These are phyloP conservation scores for Ficedula albicollis DNA, from an alignment of 2,797 vertebrate species.

Conservation along the genomic window DNA sequence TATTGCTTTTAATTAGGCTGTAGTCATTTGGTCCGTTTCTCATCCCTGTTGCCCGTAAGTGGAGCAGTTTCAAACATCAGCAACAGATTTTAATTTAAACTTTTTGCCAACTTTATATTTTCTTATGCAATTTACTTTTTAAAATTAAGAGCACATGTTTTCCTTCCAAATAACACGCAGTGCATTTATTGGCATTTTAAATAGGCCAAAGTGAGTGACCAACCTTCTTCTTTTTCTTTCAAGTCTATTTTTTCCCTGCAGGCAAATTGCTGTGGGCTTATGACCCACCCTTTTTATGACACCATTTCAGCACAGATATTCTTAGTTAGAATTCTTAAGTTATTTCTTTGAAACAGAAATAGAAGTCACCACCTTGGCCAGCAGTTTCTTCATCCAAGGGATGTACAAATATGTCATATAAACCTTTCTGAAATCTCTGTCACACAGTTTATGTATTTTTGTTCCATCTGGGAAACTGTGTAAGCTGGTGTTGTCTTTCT, in stretches of 20 bases:
- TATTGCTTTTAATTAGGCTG: not conserved
- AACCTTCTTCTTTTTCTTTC: slow-evolving; percentile 48
- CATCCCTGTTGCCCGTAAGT: not conserved
- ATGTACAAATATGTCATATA: not conserved
- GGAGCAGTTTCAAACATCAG: slow-evolving; percentile 2
- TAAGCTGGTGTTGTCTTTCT: not conserved
- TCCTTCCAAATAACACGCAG: slow-evolving; percentile 37
- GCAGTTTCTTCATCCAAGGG: slow-evolving; percentile 9
- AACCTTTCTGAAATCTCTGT: not conserved
- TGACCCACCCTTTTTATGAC: slow-evolving; percentile 62
- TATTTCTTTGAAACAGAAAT: slow-evolving; percentile 62
- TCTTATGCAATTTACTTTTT: slow-evolving; percentile 49
- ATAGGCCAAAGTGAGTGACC: slow-evolving; percentile 28
- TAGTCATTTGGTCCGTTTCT: not conserved
- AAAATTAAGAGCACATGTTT: slow-evolving; percentile 43
- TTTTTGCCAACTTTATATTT: slow-evolving; percentile 44
- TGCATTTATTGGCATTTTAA: slow-evolving; percentile 60
- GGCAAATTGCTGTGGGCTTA: slow-evolving; percentile 61
- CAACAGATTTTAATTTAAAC: slow-evolving; percentile 46
- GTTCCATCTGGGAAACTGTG: not conserved
- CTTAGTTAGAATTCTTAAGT: slow-evolving; percentile 56
- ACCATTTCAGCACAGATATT: slow-evolving; percentile 61
- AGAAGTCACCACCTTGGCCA: slow-evolving; percentile 48
- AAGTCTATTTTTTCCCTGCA: slow-evolving; percentile 57
- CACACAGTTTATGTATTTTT: not conserved